Evolutionary conservation across 2,888 invertebrate species (phyloP).

Genomic region (Napeogenes sylphis): DNA sequence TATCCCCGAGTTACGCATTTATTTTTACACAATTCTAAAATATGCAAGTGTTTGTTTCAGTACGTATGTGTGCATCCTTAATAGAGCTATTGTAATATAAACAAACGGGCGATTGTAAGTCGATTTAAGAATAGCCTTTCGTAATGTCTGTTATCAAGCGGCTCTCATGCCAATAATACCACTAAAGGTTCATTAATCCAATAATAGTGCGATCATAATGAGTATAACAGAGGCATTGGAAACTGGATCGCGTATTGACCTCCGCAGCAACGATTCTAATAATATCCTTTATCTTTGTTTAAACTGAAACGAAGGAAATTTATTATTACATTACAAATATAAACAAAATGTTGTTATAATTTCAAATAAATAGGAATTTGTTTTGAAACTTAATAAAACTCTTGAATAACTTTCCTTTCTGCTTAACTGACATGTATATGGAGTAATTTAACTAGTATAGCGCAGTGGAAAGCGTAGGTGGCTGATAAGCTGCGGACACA

Average conservation of each 20-base stretch:
- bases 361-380: no score
- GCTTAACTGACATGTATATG: conserved; percentile 5
- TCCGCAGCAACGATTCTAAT: conserved; percentile 58
- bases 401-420: conserved; percentile 7
- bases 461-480: conserved; percentile 55
- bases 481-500: conserved; percentile 53
- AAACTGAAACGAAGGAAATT: conserved; percentile 22
- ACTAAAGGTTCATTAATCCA: conserved; percentile 58
- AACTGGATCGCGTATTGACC: conserved; percentile 54
- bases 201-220: conserved; percentile 44
- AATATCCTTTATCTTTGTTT: conserved; percentile 58
- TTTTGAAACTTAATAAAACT: no score
- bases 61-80: background rate
- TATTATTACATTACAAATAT: conserved; percentile 6
- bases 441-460: conserved; percentile 29
- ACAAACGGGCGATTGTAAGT: conserved; percentile 10
- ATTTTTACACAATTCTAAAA: conserved; percentile 19
- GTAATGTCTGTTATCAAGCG: conserved; percentile 28
- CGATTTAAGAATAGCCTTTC: conserved; percentile 23
- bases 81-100: conserved; percentile 5
- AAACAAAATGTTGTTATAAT: no score
- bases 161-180: conserved; percentile 35
- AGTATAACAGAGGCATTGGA: conserved; percentile 53
- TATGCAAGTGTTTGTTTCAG: background rate
- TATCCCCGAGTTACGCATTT: conserved; percentile 29